phyloP scores from a whole-genome alignment of 2,888 invertebrate species.

The Meganola albula region DNA sequence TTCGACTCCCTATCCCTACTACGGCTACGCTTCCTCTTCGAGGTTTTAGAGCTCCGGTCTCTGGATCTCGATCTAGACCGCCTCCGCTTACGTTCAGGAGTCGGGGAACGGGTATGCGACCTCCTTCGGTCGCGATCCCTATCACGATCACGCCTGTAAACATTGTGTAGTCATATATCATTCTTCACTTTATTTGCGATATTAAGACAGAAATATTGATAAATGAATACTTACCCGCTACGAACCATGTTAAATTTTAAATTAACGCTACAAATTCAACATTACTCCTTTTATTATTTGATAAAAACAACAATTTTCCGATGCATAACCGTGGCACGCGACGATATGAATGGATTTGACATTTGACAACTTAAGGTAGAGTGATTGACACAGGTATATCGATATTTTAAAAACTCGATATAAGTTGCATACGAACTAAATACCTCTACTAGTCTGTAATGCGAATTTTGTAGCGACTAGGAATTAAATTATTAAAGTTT shows the following conservation, averaged over 20 bases:
- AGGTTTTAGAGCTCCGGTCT: slow-evolving; percentile 78
- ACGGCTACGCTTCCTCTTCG: slow-evolving; percentile 81
- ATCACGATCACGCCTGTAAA: slow-evolving; percentile 58
- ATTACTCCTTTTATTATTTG: slow-evolving; percentile 8
- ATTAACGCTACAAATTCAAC: slow-evolving; percentile 18
- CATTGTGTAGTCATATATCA: slow-evolving; percentile 1
- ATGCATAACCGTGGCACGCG: slow-evolving; percentile 25
- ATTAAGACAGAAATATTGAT: not conserved
- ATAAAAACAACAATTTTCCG: slow-evolving; percentile 7
- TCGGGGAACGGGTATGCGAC: slow-evolving; percentile 78
- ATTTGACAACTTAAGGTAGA: slow-evolving; percentile 15
- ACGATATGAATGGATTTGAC: slow-evolving; percentile 15
- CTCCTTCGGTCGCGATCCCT: slow-evolving; percentile 73
- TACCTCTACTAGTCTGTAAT: too few relatives aligned
- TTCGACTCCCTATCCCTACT: slow-evolving; percentile 81
- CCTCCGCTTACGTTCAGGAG: slow-evolving; percentile 76
- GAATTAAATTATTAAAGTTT: too few relatives aligned
- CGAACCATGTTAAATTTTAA: slow-evolving; percentile 45
- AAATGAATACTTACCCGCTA: slow-evolving; percentile 52
- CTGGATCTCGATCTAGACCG: slow-evolving; percentile 78
- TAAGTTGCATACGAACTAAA: too few relatives aligned
- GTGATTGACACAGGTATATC: too few relatives aligned
- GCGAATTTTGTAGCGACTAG: too few relatives aligned
- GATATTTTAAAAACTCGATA: too few relatives aligned
- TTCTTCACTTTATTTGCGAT: not conserved